These are phyloP conservation scores for Myzus persicae DNA, from an alignment of 1,140 invertebrate genomes.

Conservation along the genomic window DNA sequence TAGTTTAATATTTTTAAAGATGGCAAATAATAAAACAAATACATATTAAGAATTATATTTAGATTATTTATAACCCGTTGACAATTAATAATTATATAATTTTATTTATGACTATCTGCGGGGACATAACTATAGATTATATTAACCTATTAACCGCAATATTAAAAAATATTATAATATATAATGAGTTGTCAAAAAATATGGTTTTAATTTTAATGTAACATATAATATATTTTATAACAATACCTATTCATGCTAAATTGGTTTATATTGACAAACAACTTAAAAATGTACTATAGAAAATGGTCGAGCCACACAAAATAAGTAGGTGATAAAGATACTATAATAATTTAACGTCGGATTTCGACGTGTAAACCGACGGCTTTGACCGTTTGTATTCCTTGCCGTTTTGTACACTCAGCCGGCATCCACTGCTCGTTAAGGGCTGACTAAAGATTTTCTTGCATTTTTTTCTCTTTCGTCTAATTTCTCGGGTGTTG, in stretches of 20 bases:
- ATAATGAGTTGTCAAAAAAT: background rate
- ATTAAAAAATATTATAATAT: background rate
- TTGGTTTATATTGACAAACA: background rate
- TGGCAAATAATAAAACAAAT: background rate
- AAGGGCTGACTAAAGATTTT: constrained; percentile 43
- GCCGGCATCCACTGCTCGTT: background rate
- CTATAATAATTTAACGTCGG: background rate
- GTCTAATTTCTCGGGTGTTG: constrained; percentile 34
- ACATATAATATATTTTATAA: background rate
- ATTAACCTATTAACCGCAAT: too few species aligned
- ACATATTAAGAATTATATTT: background rate
- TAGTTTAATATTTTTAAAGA: background rate
- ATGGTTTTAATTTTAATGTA: background rate
- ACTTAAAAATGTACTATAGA: background rate
- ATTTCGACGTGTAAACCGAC: background rate
- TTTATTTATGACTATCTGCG: background rate
- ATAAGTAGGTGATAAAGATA: background rate
- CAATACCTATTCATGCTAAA: background rate
- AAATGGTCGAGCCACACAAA: background rate
- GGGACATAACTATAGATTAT: background rate
- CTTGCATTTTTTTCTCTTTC: background rate
- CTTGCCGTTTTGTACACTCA: background rate
- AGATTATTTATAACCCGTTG: background rate
- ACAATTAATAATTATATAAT: too few species aligned
- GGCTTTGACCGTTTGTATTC: background rate